phyloP scores from a whole-genome alignment of 2,113 vertebrate species.

The Elephas maximus region DNA sequence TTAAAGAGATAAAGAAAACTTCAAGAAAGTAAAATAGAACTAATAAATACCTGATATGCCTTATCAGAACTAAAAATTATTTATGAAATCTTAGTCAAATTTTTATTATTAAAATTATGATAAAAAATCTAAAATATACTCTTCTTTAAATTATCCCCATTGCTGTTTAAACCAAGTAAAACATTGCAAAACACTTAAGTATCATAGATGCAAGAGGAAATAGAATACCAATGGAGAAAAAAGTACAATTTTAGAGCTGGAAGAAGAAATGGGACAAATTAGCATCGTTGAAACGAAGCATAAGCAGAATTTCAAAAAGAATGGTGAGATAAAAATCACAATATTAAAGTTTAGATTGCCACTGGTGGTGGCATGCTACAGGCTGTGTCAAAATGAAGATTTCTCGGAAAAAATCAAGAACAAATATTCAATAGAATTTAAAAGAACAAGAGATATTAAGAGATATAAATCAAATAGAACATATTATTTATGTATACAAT shows the following conservation, averaged over 20 bases:
- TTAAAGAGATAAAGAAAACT: background rate
- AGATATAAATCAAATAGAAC: background rate
- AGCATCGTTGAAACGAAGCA: background rate
- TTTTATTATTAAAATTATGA: background rate
- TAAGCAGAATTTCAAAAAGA: background rate
- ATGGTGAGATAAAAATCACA: background rate
- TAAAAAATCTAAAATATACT: background rate
- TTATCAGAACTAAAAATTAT: background rate
- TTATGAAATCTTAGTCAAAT: background rate
- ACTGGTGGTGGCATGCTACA: background rate
- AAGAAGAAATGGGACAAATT: background rate
- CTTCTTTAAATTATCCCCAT: background rate
- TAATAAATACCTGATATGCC: background rate
- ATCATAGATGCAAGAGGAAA: background rate
- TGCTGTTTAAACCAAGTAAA: background rate
- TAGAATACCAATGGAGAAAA: background rate
- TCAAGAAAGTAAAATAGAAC: background rate
- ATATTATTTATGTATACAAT: background rate
- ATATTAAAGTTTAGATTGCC: background rate
- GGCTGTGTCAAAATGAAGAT: background rate
- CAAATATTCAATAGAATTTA: background rate
- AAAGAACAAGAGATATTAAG: accelerated
- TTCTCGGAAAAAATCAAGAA: background rate
- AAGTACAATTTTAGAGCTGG: background rate
- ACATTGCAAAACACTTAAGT: background rate